These are phyloP conservation scores for Drosophila emarginata DNA, from an alignment of 2,888 invertebrate species.

Conservation along the genomic window DNA sequence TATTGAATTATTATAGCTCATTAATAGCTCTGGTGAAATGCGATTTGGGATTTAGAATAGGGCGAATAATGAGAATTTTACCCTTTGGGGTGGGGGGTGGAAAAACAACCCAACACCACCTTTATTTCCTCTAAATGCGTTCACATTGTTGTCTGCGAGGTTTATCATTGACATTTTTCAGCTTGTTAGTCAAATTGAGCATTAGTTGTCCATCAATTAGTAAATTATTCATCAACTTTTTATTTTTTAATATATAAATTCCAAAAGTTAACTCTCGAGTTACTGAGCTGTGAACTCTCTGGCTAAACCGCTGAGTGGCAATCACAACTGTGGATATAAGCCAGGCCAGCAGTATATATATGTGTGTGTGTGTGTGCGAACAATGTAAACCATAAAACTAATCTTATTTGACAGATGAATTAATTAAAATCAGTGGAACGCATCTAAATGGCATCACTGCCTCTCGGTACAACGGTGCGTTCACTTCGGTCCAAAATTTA, in stretches of 20 bases:
- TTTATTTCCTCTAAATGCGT: constrained; percentile 18
- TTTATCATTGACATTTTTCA: constrained; percentile 47
- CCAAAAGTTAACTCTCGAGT: constrained; percentile 8
- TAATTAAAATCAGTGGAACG: constrained; percentile 79
- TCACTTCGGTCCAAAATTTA: constrained; percentile 45
- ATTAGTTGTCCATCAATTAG: constrained; percentile 52
- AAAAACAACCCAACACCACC: constrained; percentile 2
- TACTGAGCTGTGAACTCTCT: constrained; percentile 20
- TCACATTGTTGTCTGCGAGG: constrained; percentile 33
- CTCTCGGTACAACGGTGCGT: constrained; percentile 17
- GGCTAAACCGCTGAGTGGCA: constrained; percentile 34
- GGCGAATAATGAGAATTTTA: background rate
- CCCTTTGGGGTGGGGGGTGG: constrained; percentile 14
- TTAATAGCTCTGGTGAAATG: constrained; percentile 54
- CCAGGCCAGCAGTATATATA: constrained; percentile 9
- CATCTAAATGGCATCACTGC: constrained; percentile 66
- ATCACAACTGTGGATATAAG: constrained; percentile 36
- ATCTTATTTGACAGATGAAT: constrained; percentile 81
- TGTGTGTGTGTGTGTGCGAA: constrained; percentile 32
- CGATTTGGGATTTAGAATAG: constrained; percentile 39
- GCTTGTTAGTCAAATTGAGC: constrained; percentile 47
- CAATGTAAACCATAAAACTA: constrained; percentile 79
- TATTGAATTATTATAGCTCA: constrained; percentile 72
- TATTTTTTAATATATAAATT: background rate
- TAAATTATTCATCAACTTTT: constrained; percentile 41